Evolutionary conservation across 2,113 vertebrate genomes (phyloP).

Genomic region (Microtus montanus): DNA sequence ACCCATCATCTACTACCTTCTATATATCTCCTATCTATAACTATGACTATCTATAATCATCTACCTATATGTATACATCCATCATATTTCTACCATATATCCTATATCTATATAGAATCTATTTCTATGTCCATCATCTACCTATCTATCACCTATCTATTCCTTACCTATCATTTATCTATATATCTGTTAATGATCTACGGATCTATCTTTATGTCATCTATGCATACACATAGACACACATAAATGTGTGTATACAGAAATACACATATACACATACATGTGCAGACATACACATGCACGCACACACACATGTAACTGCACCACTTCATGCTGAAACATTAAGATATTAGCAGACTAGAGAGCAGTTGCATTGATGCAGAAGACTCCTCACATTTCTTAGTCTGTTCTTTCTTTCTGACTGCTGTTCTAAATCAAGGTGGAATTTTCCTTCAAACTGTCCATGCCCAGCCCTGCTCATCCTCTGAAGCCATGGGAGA

Average conservation of each 20-base stretch:
- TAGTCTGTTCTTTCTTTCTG: neutral
- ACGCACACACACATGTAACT: neutral
- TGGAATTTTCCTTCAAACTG: rapidly evolving
- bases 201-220: neutral
- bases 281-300: neutral
- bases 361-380: rapidly evolving
- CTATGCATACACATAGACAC: neutral
- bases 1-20: neutral
- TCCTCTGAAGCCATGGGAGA: neutral
- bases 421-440: rapidly evolving
- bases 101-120: neutral
- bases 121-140: neutral
- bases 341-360: neutral
- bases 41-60: neutral
- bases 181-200: neutral
- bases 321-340: neutral
- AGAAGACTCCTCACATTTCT: neutral
- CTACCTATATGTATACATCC: neutral
- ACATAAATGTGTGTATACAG: neutral
- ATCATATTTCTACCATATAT: no score
- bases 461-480: rapidly evolving
- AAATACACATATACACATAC: neutral
- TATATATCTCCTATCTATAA: neutral
- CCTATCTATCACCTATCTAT: neutral
- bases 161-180: neutral